phyloP scores from a whole-genome alignment of 2,888 invertebrate species.

The Sminthurinus aureus region DNA sequence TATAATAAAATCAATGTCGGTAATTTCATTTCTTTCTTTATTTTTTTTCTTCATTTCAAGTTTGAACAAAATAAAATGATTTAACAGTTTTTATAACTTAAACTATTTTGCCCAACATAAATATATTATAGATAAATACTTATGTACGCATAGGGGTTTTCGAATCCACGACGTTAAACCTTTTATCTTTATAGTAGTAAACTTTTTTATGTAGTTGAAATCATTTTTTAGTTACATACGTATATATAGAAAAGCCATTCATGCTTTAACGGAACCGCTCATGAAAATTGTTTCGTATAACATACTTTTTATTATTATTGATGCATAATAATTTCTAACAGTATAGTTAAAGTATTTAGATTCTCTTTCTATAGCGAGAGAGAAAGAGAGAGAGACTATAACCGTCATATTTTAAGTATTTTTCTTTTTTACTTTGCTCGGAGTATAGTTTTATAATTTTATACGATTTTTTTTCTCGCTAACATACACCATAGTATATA shows the following conservation, averaged over 20 bases:
- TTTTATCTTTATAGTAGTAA: not conserved
- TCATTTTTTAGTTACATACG: constrained; percentile 4
- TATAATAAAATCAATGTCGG: constrained; percentile 32
- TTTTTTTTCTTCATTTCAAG: not conserved
- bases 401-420: not conserved
- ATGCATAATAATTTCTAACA: constrained; percentile 7
- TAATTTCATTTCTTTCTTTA: constrained; percentile 30
- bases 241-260: constrained; percentile 34
- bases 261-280: constrained; percentile 16
- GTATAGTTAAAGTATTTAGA: constrained; percentile 20
- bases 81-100: not conserved
- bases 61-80: not conserved
- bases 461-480: constrained; percentile 9
- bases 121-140: constrained; percentile 13
- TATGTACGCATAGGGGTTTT: constrained; percentile 25
- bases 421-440: not conserved
- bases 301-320: not conserved
- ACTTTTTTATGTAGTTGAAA: not conserved
- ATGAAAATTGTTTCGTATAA: constrained; percentile 21
- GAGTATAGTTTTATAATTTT: constrained; percentile 18
- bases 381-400: not conserved
- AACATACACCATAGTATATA: not conserved
- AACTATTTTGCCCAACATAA: not conserved
- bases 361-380: constrained; percentile 8
- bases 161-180: constrained; percentile 20